Evolutionary conservation across 2,797 vertebrate genomes (phyloP), one percentile per base, ranked within the genome.

Genomic region (Myiotriccus ornatus): DNA sequence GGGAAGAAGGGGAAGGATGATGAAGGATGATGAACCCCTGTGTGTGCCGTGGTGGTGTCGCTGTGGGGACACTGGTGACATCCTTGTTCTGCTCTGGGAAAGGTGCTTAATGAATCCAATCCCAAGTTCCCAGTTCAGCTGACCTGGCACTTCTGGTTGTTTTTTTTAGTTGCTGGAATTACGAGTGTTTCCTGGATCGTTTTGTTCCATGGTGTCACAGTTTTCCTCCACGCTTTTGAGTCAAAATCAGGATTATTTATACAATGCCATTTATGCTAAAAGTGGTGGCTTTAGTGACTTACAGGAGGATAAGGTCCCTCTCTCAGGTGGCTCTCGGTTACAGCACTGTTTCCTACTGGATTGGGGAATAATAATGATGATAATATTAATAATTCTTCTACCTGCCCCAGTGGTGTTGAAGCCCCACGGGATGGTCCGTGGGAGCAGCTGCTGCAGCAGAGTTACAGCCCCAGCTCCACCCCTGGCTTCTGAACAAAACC

Each of bases 321-420:
- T 9, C 18, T 44, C 77, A 56, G 4, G 4, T 12, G 28, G 4
- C 34, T 53, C 17, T 10, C 7, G 25, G 12, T 62, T n/a, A 7
- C 17, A 32, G 59, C 23, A 1, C 43, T 25, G 14, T 1, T 56
- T 12, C 2, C 5, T 13, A 32, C 32, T 20, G 11, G n/a, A 2
- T 8, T 20, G 47, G 52, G 52, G n/a, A n/a, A 55, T 55, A n/a
- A 55, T 55, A 23, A 23, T 34, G n/a, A 10, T 15, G 4, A 24
- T 34, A 13, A 19, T 60, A 28, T 14, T 39, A 28, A 12, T 21
- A 35, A 62, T 56, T 55, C 52, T 28, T 30, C n/a, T 44, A 1
- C 13, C 19, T 62, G 27, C 59, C 14, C 27, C 59, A 60, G 4
- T 9, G 37, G 27, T 41, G 8, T 28, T 24, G 62, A 12, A 12